Base-by-base conservation (phyloP, 1,140 invertebrate genomes). In the Diorhabda sublineata region DNA sequence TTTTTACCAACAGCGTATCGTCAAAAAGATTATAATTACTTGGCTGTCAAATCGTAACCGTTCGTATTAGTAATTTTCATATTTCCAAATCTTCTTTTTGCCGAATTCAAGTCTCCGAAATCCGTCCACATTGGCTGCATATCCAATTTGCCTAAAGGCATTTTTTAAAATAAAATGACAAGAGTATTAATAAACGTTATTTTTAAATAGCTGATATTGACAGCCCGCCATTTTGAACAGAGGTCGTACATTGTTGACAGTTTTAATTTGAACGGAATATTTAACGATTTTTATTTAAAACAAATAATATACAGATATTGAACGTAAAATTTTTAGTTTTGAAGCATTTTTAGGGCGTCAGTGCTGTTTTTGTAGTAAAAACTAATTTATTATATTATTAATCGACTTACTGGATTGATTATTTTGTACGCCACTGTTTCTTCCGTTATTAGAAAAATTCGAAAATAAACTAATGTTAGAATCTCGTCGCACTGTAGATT, bases 31-130 rank as follows among this genome's bases (percentile, higher is more conserved):
- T 11, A 41, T n/a, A 42, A 52, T 69, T 85, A 89, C 82, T 89
- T 89, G 4, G 87, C 86, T 59, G 86, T 84, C 87, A 87, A 89
- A 73, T 89, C 87, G 42, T 84, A 87, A 64, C 86, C 78, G 44
- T 84, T 71, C 64, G 81, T 82, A 59, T 81, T 82, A 62, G 77
- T 81, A 42, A 81, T 78, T 73, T 82, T 79, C 9, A 79, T 68
- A 69, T 81, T 82, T 69, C 83, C 74, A 58, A 82, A 71, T 67
- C 69, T 69, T 61, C 74, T 71, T 63, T 75, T 71, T 76, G 78
- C 60, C 79, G 81, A 45, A 81, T 81, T 43, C 80, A 73, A 68
- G 79, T 81, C 3, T 77, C 72, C 66, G 77, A 73, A 64, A 76
- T 61, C 69, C 58, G 71, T 74, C 71, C 71, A 74, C 57, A 73